Evolutionary conservation across 2,113 vertebrate species (phyloP).

Genomic region (Chunga burmeisteri): DNA sequence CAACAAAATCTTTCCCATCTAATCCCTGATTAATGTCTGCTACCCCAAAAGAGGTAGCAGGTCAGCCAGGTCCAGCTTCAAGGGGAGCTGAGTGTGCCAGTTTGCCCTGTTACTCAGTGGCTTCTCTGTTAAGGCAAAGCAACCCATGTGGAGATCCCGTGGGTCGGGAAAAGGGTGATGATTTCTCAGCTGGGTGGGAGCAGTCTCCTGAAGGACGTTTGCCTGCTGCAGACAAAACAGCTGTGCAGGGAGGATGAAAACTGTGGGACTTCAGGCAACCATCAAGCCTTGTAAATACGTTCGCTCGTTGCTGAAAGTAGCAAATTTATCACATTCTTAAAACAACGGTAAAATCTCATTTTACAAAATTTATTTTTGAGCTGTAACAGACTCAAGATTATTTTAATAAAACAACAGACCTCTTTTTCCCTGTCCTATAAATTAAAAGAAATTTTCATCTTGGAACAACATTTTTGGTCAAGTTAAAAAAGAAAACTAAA

Average conservation of each 20-base stretch:
- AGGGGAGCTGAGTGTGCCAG: not conserved
- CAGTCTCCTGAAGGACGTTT: not conserved
- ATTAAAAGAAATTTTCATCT: not conserved
- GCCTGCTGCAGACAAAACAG: not conserved
- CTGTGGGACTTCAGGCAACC: not conserved
- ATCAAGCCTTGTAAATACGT: not conserved
- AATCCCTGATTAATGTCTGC: constrained; percentile 5
- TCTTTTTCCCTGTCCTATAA: not conserved
- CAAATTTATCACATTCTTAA: not conserved
- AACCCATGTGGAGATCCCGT: not conserved
- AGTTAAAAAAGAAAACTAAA: not conserved
- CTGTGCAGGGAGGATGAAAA: not conserved
- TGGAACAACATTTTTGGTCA: not conserved
- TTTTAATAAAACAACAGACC: not conserved
- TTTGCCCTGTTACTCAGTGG: not conserved
- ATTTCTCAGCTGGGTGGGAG: not conserved
- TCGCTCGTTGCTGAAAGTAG: not conserved
- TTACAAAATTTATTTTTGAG: not conserved
- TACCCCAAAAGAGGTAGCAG: not conserved
- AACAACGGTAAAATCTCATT: not conserved
- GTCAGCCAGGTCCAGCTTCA: not conserved
- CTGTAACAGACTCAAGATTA: not conserved
- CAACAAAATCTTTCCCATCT: not conserved
- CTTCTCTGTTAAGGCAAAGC: not conserved
- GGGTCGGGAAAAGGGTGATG: not conserved